Conservation (phyloP, 2,888 invertebrate genomes). For the Holacanthella duospinosa region DNA sequence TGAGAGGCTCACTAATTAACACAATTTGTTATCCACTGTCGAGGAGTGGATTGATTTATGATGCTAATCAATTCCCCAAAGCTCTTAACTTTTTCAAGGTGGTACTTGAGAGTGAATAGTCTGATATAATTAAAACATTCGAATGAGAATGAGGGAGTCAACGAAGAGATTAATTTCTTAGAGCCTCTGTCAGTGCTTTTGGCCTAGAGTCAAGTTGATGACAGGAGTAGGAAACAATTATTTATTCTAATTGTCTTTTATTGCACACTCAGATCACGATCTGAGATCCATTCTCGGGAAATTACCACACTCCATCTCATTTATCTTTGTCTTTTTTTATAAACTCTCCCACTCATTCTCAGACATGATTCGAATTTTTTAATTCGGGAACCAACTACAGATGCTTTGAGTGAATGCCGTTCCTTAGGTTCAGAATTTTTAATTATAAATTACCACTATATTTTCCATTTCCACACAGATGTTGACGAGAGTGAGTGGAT, state of each 20-base stretch:
- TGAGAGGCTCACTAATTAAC: no score
- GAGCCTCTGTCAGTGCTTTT: background rate
- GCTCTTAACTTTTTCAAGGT: background rate
- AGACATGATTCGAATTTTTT: no score
- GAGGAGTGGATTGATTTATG: constrained; percentile 16
- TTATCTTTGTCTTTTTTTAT: background rate
- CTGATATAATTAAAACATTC: no score
- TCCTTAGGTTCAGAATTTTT: background rate
- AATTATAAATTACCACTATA: background rate
- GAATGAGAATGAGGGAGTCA: no score
- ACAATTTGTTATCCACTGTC: constrained; percentile 18
- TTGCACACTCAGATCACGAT: background rate
- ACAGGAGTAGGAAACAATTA: background rate
- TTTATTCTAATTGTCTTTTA: background rate
- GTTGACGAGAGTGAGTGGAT: no score
- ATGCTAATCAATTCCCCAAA: constrained; percentile 18
- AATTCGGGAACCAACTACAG: no score
- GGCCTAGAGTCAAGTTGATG: background rate
- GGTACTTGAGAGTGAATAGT: no score
- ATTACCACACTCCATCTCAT: background rate
- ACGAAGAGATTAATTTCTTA: background rate
- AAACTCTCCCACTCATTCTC: background rate
- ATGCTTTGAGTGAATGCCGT: background rate
- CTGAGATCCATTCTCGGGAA: background rate
- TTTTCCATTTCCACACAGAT: background rate